Evolutionary conservation across 2,113 vertebrate species (phyloP).

Genomic region (Gobiocypris rarus): DNA sequence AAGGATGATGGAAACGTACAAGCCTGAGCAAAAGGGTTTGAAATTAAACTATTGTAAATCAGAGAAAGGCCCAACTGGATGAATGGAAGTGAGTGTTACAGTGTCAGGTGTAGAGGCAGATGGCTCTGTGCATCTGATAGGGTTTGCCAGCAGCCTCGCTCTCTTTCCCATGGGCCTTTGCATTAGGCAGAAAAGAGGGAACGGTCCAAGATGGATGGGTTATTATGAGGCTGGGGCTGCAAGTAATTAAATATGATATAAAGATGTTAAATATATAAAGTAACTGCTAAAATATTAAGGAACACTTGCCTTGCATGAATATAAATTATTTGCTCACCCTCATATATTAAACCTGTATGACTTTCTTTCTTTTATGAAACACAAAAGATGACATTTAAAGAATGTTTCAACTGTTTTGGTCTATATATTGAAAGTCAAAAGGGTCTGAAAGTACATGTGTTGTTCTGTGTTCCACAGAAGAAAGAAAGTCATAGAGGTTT

Average conservation of each 20-base stretch:
- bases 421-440: background rate
- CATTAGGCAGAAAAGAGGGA: slow-evolving; percentile 24
- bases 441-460: background rate
- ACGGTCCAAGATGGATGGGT: background rate
- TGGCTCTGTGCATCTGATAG: slow-evolving; percentile 47
- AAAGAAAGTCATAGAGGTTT: background rate
- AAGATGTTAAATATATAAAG: slow-evolving; percentile 1
- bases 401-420: background rate
- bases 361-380: background rate
- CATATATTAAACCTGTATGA: background rate
- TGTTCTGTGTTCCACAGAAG: background rate
- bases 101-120: slow-evolving; percentile 58
- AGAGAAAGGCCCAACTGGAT: slow-evolving; percentile 11
- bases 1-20: background rate
- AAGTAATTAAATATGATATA: background rate
- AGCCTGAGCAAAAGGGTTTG: background rate
- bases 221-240: slow-evolving; percentile 7
- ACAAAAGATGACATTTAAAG: background rate
- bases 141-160: slow-evolving; percentile 39
- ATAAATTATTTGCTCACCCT: background rate
- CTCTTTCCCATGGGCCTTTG: slow-evolving; percentile 38
- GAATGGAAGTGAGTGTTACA: slow-evolving; percentile 26
- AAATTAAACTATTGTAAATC: slow-evolving; percentile 31
- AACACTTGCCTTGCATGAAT: background rate
- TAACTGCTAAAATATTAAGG: background rate